These are phyloP conservation scores for Lota lota DNA, from an alignment of 2,113 vertebrate species.

Conservation along the genomic window DNA sequence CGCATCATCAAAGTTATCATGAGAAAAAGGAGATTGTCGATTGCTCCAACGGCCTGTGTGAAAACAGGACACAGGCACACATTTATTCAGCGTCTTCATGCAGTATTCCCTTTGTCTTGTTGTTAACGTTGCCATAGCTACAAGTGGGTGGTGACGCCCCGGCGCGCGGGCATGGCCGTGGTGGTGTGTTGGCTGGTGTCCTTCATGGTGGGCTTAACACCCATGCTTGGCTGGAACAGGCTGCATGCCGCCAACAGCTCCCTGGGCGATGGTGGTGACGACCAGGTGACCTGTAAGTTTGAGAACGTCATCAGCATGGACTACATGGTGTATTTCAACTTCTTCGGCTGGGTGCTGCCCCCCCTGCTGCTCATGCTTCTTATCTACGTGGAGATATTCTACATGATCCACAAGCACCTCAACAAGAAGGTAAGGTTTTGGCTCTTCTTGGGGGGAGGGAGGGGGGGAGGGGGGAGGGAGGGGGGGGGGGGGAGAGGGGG, in stretches of 20 bases:
- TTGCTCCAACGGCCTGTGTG: too few species aligned
- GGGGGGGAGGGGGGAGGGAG: too few species aligned
- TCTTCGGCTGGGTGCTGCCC: slow-evolving; percentile 92
- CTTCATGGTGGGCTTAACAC: slow-evolving; percentile 85
- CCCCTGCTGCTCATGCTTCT: slow-evolving; percentile 89
- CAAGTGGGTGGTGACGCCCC: slow-evolving; percentile 85
- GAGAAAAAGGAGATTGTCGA: too few species aligned
- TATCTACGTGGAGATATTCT: slow-evolving; percentile 94
- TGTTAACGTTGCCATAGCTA: slow-evolving; percentile 76
- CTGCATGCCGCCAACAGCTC: slow-evolving; percentile 64
- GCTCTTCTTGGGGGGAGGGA: too few species aligned
- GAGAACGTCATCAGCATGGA: slow-evolving; percentile 96
- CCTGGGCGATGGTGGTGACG: slow-evolving; percentile 45
- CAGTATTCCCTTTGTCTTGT: neutral
- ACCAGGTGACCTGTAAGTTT: slow-evolving; percentile 81
- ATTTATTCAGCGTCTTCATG: too few species aligned
- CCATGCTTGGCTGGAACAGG: slow-evolving; percentile 95
- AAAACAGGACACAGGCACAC: too few species aligned
- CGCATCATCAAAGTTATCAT: too few species aligned
- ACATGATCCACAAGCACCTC: slow-evolving; percentile 94
- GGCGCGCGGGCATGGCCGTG: slow-evolving; percentile 82
- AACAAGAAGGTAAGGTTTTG: slow-evolving; percentile 78
- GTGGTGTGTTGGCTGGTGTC: slow-evolving; percentile 88
- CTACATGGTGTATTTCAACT: slow-evolving; percentile 99
- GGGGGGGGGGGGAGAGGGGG: too few species aligned